Evolutionary conservation across 2,797 vertebrate species (phyloP).

Genomic region (Neostethus bicornis): DNA sequence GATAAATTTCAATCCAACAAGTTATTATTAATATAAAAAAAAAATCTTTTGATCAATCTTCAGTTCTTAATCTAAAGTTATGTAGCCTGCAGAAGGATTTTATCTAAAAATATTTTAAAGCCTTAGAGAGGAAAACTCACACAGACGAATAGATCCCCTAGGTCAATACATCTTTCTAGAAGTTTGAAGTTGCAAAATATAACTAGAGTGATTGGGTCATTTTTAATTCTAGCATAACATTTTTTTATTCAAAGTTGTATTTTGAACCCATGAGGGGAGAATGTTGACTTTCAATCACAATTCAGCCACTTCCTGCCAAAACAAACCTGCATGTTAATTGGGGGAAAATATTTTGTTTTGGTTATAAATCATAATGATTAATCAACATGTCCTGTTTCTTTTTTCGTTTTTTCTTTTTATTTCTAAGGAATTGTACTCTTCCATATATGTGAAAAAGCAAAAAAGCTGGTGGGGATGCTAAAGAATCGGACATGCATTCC

Average conservation of each 20-base stretch:
- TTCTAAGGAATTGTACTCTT: constrained; percentile 7
- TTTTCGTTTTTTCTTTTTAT: constrained; percentile 23
- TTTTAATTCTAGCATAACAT: constrained; percentile 24
- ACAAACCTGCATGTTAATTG: constrained; percentile 56
- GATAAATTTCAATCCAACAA: too few relatives aligned
- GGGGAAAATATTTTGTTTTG: constrained; percentile 49
- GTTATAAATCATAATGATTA: constrained; percentile 34
- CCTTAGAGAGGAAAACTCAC: neutral
- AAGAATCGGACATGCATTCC: constrained; percentile 73
- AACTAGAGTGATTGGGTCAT: neutral
- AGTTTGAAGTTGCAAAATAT: neutral
- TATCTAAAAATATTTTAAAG: too few relatives aligned
- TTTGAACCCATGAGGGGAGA: constrained; percentile 56
- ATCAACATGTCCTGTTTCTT: constrained; percentile 33
- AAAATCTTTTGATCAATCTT: too few relatives aligned
- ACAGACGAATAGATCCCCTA: neutral
- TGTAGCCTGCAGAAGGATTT: too few relatives aligned
- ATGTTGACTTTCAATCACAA: constrained; percentile 44
- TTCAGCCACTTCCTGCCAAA: constrained; percentile 52
- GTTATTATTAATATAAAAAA: too few relatives aligned
- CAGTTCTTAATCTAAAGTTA: too few relatives aligned
- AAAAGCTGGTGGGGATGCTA: constrained; percentile 45
- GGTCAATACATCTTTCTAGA: neutral
- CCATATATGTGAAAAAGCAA: constrained; percentile 29
- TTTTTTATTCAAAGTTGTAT: constrained; percentile 61